Evolutionary conservation across 30 jellyfish, hydroid and myxozoan genomes (phyloP).

Genomic region (Chrysaora quinquecirrha): DNA sequence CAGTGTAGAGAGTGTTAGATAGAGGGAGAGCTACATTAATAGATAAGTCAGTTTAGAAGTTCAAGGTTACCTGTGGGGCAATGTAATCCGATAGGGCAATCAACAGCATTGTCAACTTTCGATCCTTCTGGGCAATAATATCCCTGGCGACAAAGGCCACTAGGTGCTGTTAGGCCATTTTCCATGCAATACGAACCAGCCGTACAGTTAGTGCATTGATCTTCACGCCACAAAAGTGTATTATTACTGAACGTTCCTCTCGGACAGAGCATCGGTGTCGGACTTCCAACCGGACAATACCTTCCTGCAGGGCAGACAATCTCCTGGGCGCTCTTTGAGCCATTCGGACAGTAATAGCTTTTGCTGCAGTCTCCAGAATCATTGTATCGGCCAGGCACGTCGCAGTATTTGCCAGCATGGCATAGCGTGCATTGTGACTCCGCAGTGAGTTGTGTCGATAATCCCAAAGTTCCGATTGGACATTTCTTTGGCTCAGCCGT

Average conservation of each 20-base stretch:
- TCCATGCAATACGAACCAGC: conserved; percentile 86
- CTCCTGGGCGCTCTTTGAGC: conserved; percentile 84
- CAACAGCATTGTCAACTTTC: conserved; percentile 67
- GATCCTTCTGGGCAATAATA: conserved; percentile 96
- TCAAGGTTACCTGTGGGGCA: conserved; percentile 98
- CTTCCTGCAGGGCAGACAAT: conserved; percentile 92
- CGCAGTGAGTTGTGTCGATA: conserved; percentile 46
- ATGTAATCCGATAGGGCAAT: conserved; percentile 92
- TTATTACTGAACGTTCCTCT: conserved; percentile 84
- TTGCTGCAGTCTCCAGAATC: conserved; percentile 80
- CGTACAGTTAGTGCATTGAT: conserved; percentile 80
- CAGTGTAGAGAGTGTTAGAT: no score
- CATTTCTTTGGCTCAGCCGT: conserved; percentile 94
- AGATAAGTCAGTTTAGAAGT: no score
- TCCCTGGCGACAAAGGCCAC: conserved; percentile 92
- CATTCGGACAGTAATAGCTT: conserved; percentile 94
- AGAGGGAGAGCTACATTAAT: no score
- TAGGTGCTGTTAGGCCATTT: conserved; percentile 86
- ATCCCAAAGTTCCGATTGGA: conserved; percentile 91
- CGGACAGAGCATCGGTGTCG: conserved; percentile 86
- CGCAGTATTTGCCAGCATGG: conserved; percentile 94
- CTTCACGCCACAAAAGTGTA: conserved; percentile 64
- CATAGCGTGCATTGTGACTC: conserved; percentile 82
- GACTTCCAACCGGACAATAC: conserved; percentile 93
- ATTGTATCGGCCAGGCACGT: conserved; percentile 76